Evolutionary conservation across 2,888 invertebrate species (phyloP), one percentile per base, ranked within the genome.

Genomic region (Lamellibrachia satsuma): DNA sequence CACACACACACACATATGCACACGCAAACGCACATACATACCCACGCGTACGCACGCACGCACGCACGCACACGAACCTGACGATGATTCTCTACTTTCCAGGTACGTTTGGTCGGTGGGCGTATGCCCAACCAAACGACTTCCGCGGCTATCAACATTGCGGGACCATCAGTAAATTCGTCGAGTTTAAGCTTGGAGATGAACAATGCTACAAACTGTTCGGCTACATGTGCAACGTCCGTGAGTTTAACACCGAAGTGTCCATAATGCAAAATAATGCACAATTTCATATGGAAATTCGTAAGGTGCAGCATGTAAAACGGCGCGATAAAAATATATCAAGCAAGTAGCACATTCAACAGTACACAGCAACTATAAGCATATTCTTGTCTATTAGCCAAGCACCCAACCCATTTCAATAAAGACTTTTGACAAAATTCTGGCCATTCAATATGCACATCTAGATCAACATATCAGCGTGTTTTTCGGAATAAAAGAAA

Each of bases 101-200:
- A 91, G 91, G 91, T 57, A 52, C 91, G 39, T 52, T 55, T 22
- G 91, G 91, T 15, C 52, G 52, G 22, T 91, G 91, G 91, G 91
- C 91, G 2, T 91, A 91, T 0, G 52, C 52, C 22, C 91, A 91
- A 22, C 91, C 91, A 39, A 91, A 91, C 52, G 57, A 91, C 91
- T 91, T 52, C 55, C n/a, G 52, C 52, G 91, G 91, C 22, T 55
- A 39, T 52, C 91, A 91, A n/a, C 57, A 91, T 22, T 91, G 91
- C 91, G 91, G 6, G 1, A 52, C 55, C 27, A 91, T 91, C 2
- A 55, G 55, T 15, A 91, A 57, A 57, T 57, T 55, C 51, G 91
- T 91, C n/a, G 91, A 91, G 52, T 91, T 55, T 52, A 91, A 91
- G n/a, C 27, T 91, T 57, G 91, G 91, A 52, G 91, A 91, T n/a